phyloP scores from a whole-genome alignment of 2,113 vertebrate genomes.

The Misgurnus anguillicaudatus region DNA sequence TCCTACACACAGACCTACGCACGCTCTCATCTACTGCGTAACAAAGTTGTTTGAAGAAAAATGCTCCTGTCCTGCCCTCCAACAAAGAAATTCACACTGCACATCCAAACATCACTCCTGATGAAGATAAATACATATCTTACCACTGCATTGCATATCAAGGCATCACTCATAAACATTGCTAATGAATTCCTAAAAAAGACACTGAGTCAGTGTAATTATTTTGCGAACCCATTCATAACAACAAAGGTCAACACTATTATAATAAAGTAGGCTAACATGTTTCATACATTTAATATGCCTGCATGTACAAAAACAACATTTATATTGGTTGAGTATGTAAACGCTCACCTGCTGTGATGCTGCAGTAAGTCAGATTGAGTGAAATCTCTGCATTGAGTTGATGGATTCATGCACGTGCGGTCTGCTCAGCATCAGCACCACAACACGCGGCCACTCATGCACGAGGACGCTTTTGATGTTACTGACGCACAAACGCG shows the following conservation, averaged over 20 bases:
- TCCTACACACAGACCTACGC: conserved; percentile 5
- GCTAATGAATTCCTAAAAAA: too few relatives aligned
- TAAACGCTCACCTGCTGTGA: neutral
- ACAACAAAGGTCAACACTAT: too few relatives aligned
- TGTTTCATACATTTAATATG: too few relatives aligned
- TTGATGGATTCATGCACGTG: neutral
- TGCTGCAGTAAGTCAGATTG: neutral
- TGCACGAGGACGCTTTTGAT: neutral
- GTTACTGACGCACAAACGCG: neutral
- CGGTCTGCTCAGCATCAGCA: conserved; percentile 3
- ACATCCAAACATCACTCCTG: too few relatives aligned
- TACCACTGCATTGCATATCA: too few relatives aligned
- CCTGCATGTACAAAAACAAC: neutral
- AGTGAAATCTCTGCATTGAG: conserved; percentile 4
- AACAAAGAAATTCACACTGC: neutral
- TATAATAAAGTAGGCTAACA: too few relatives aligned
- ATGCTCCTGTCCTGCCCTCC: neutral
- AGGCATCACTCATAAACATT: neutral
- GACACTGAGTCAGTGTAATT: too few relatives aligned
- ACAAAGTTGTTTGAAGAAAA: neutral
- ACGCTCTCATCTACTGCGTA: neutral
- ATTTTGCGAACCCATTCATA: too few relatives aligned
- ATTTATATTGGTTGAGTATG: neutral
- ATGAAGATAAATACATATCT: too few relatives aligned
- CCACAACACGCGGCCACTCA: neutral